Percentiles rank a stretch among this genome's conserved stretches.
phyloP scores from a whole-genome alignment of 2,888 invertebrate genomes.

The Drosophila histrio region DNA sequence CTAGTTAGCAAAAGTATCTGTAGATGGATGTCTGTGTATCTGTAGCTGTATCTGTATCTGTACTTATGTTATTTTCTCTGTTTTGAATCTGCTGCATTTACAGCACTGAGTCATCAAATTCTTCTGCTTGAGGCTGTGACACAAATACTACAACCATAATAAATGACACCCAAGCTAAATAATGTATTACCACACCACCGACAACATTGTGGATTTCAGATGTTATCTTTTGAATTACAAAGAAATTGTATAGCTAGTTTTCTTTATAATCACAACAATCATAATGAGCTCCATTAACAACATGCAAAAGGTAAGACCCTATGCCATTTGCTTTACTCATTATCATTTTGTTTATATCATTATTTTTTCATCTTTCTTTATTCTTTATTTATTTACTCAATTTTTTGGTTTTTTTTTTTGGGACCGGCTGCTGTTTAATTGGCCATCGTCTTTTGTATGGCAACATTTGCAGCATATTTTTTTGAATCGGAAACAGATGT shows the following conservation, averaged over 20 bases:
- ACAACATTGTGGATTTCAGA: constrained; percentile 9
- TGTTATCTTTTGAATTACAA: constrained; percentile 19
- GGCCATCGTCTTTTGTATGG: constrained; percentile 26
- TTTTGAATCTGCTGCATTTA: constrained; percentile 1
- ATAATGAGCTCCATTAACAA: constrained; percentile 13
- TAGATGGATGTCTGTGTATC: constrained; percentile 1
- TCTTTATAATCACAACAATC: background rate
- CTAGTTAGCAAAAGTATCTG: constrained; percentile 9
- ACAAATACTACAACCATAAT: constrained; percentile 40
- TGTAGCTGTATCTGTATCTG: constrained; percentile 10
- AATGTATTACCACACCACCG: constrained; percentile 41
- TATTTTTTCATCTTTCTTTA: background rate
- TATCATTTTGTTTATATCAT: constrained; percentile 6
- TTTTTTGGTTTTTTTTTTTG: constrained; percentile 7
- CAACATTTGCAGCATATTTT: constrained; percentile 30
- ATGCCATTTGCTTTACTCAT: constrained; percentile 12
- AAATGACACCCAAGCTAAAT: constrained; percentile 37
- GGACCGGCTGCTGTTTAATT: constrained; percentile 49
- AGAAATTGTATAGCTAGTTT: constrained; percentile 2
- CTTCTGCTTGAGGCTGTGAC: constrained; percentile 52
- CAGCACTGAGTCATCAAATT: constrained; percentile 66
- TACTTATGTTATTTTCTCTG: constrained; percentile 11
- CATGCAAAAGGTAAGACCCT: constrained; percentile 16
- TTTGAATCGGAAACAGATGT: constrained; percentile 57
- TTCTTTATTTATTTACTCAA: constrained; percentile 17